These are phyloP conservation scores for Lagopus leucura DNA, from an alignment of 2,113 vertebrate genomes.

Conservation along the genomic window DNA sequence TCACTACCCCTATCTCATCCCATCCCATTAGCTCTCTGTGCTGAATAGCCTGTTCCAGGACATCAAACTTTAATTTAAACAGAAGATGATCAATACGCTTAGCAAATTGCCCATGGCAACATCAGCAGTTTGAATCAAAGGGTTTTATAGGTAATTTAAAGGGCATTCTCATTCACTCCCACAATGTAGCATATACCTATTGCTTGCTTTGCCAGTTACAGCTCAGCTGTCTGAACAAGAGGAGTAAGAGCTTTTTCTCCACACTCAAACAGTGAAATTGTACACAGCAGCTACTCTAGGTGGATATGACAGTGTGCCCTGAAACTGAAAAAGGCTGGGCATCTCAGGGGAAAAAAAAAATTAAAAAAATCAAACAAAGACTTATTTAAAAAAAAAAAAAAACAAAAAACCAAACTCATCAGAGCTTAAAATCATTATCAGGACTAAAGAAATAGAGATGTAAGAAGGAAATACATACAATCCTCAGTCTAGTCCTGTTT, in stretches of 20 bases:
- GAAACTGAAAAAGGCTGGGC: background rate
- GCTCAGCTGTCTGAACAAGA: background rate
- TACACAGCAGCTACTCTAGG: background rate
- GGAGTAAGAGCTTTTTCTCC: background rate
- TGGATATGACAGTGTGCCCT: background rate
- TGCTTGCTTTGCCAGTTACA: constrained; percentile 22
- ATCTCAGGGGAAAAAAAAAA: background rate
- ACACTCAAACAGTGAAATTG: background rate
- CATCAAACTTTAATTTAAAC: constrained; percentile 86
- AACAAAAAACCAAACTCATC: background rate
- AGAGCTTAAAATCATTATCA: background rate
- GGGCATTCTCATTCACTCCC: constrained; percentile 73
- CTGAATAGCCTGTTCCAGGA: constrained; percentile 81
- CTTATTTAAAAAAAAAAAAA: background rate
- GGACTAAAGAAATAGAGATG: background rate
- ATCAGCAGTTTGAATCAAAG: constrained; percentile 80
- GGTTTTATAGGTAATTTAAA: constrained; percentile 82
- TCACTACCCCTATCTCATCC: constrained; percentile 72
- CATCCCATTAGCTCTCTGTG: constrained; percentile 65
- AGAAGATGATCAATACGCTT: constrained; percentile 85
- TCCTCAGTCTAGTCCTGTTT: background rate
- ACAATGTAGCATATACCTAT: constrained; percentile 31
- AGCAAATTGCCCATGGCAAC: constrained; percentile 82
- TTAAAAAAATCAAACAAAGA: background rate
- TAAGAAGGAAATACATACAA: background rate